phyloP scores from a whole-genome alignment of 2,113 vertebrate species.

The Lepidothrix coronata region DNA sequence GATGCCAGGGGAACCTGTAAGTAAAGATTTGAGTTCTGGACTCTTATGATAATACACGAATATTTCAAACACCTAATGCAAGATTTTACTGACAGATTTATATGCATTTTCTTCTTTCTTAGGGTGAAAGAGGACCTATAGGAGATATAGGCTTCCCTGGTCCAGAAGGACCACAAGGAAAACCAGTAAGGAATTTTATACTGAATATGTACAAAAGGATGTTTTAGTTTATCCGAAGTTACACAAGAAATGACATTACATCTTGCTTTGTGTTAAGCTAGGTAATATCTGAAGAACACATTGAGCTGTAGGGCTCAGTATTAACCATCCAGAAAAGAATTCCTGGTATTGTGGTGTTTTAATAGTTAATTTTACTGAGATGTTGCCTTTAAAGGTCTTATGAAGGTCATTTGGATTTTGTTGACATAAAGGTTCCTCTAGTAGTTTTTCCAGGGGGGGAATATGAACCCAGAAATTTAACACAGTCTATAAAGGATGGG shows the following conservation, averaged over 20 bases:
- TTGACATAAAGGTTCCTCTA: neutral
- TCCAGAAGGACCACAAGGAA: constrained; percentile 90
- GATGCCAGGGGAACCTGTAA: constrained; percentile 91
- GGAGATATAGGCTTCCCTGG: constrained; percentile 96
- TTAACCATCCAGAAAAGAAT: neutral
- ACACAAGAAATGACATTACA: neutral
- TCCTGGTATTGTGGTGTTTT: neutral
- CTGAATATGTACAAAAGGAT: neutral
- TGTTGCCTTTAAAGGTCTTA: neutral
- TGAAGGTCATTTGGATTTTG: neutral
- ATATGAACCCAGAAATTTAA: neutral
- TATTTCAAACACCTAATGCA: neutral
- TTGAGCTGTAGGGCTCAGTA: neutral
- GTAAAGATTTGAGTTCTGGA: constrained; percentile 41
- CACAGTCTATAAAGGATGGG: neutral
- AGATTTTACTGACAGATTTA: neutral
- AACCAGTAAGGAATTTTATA: constrained; percentile 79
- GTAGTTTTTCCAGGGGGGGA: neutral
- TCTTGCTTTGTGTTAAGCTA: neutral
- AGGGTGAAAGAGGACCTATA: constrained; percentile 93
- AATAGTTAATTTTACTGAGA: neutral
- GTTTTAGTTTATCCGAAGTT: neutral
- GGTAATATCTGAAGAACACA: neutral
- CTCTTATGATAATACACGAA: neutral
- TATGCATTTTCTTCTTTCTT: neutral